Conservation (phyloP, 2,888 invertebrate genomes). For the Cenopis cana region DNA sequence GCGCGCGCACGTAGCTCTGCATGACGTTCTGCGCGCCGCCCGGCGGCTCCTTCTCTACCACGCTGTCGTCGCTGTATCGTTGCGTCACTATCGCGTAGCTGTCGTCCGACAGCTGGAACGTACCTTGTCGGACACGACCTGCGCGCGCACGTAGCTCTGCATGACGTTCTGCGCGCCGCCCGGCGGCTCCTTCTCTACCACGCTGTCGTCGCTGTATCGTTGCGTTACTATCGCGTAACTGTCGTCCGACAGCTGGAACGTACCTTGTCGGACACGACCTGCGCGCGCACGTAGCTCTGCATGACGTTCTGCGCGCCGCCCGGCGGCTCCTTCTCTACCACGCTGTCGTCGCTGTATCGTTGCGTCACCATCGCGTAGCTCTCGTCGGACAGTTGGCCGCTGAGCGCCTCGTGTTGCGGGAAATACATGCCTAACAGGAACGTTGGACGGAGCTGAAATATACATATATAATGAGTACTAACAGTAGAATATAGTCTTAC, state of each 20-base stretch:
- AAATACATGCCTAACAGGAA: constrained; percentile 81
- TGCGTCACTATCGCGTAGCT: too few relatives aligned
- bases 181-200: too few relatives aligned
- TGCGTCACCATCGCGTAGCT: constrained; percentile 59
- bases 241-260: constrained; percentile 56
- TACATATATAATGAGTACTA: not conserved
- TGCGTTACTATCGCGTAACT: constrained; percentile 56
- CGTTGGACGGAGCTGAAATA: constrained; percentile 78
- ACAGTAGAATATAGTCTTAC: not conserved
- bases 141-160: too few relatives aligned
- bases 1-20: too few relatives aligned
- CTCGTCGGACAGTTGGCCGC: constrained; percentile 64
- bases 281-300: constrained; percentile 81
- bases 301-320: constrained; percentile 73
- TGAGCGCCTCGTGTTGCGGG: constrained; percentile 68
- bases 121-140: too few relatives aligned
- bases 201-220: too few relatives aligned
- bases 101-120: too few relatives aligned
- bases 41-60: too few relatives aligned
- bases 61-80: too few relatives aligned
- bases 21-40: too few relatives aligned
- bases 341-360: constrained; percentile 58
- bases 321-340: constrained; percentile 63
- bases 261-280: constrained; percentile 86
- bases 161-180: too few relatives aligned